Evolutionary conservation across 1,140 invertebrate species (phyloP).

Genomic region (Cyclargus thomasi): DNA sequence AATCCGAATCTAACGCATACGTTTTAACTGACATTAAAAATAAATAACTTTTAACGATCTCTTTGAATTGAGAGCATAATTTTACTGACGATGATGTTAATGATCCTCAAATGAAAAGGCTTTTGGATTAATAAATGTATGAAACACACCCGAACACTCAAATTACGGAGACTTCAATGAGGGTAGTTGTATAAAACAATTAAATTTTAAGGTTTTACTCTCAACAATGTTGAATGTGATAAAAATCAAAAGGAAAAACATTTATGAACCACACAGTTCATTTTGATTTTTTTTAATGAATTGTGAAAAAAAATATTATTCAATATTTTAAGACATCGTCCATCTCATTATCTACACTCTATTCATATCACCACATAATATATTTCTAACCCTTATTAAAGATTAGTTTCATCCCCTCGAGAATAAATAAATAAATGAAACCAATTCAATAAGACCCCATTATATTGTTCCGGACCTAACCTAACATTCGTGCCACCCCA

Average conservation of each 20-base stretch:
- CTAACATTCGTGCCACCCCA: conserved; percentile 66
- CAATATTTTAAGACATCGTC: background rate
- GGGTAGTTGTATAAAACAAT: background rate
- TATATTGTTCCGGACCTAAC: conserved; percentile 60
- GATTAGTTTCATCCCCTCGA: conserved; percentile 5
- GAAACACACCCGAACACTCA: background rate
- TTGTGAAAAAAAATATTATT: too few species aligned
- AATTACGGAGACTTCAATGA: background rate
- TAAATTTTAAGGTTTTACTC: background rate
- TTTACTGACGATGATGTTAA: conserved; percentile 7
- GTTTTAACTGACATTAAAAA: conserved; percentile 8
- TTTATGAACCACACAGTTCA: too few species aligned
- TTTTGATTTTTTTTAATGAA: too few species aligned
- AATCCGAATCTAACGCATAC: background rate
- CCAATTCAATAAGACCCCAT: conserved; percentile 40
- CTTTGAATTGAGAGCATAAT: conserved; percentile 8
- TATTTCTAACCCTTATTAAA: conserved; percentile 14
- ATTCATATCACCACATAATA: background rate
- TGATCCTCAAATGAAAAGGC: background rate
- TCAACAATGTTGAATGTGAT: too few species aligned
- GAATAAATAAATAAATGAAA: conserved; percentile 22
- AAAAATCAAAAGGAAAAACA: too few species aligned
- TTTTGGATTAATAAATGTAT: background rate
- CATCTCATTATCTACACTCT: background rate
- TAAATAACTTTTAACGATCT: conserved; percentile 4